Evolutionary conservation across 2,888 invertebrate species (phyloP), one percentile per base, ranked within the genome.

Genomic region (Hyposoter dolosus): DNA sequence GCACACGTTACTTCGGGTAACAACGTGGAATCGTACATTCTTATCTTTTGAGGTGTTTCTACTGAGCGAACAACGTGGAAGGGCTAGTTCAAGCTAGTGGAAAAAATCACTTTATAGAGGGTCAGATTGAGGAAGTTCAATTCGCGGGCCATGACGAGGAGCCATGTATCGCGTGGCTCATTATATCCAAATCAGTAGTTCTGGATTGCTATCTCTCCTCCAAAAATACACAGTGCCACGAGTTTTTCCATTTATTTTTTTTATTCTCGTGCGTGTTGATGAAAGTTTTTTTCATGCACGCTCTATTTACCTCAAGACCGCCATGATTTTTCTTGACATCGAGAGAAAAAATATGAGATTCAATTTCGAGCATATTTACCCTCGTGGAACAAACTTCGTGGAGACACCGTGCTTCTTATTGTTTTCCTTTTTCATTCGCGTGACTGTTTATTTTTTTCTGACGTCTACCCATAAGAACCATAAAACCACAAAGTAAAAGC

Each of bases 61-160:
- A 28, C 19, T 56, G 12, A 56, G 9, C 12, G 23, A 56, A 56
- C 12, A 9, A 56, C 12, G 10, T 56, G 3, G 1, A 56, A 75
- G 32, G 53, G 23, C 47, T 12, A 3, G 45, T 69, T 75, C 9
- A 17, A 75, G 47, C 32, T 60, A 15, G 60, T 15, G 23, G 56
- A 47, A 75, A 71, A 40, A 56, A 45, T 63, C 23, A 50, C 76
- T 74, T 40, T 17, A 19, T 35, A 35, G n/a, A 35, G n/a, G 56
- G n/a, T 2, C 35, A 19, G 9, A 47, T 35, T 35, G 19, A 50
- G 35, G 10, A 77, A 50, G 19, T 77, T 17, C 40, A 68, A 66
- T 77, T 50, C 17, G 35, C 23, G 19, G 35, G 10, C 50, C 40
- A 60, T 75, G 77, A 77, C 65, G 50, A 9, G 3, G 2, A 19